Conservation (phyloP, 1,140 invertebrate species). For the Venustaconcha ellipsiformis region DNA sequence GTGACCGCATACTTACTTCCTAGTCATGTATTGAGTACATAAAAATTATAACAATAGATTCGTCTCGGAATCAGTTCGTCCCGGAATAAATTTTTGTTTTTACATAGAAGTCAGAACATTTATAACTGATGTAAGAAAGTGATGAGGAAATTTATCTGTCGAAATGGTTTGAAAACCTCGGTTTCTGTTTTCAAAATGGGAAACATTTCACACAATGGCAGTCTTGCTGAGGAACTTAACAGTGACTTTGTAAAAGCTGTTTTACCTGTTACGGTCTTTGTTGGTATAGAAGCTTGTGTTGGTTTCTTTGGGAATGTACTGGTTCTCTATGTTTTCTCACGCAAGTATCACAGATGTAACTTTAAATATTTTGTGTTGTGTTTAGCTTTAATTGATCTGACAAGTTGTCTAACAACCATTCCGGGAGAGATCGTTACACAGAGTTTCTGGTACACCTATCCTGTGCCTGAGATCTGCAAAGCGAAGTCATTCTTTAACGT, state of each 20-base stretch:
- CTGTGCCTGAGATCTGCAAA: constrained; percentile 32
- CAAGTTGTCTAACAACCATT: constrained; percentile 42
- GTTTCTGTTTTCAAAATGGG: background rate
- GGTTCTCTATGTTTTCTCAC: constrained; percentile 41
- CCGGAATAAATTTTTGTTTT: too few relatives aligned
- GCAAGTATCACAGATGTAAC: constrained; percentile 25
- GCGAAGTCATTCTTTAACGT: constrained; percentile 35
- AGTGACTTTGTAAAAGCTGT: constrained; percentile 25
- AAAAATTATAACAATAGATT: too few relatives aligned
- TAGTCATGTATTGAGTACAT: too few relatives aligned
- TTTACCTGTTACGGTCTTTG: constrained; percentile 33
- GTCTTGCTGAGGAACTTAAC: constrained; percentile 27
- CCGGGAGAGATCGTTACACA: constrained; percentile 50
- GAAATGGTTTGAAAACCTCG: too few relatives aligned
- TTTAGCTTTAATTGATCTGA: constrained; percentile 40
- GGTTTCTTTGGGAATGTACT: constrained; percentile 42
- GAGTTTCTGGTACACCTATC: constrained; percentile 46
- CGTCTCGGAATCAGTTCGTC: too few relatives aligned
- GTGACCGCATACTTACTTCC: too few relatives aligned
- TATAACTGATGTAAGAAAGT: too few relatives aligned
- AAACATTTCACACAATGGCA: constrained; percentile 11
- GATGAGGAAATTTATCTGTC: too few relatives aligned
- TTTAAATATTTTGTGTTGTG: constrained; percentile 40
- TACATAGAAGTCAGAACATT: too few relatives aligned
- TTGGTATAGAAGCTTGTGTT: constrained; percentile 29